Evolutionary conservation across 2,888 invertebrate genomes (phyloP).

Genomic region (Morpho achilles): DNA sequence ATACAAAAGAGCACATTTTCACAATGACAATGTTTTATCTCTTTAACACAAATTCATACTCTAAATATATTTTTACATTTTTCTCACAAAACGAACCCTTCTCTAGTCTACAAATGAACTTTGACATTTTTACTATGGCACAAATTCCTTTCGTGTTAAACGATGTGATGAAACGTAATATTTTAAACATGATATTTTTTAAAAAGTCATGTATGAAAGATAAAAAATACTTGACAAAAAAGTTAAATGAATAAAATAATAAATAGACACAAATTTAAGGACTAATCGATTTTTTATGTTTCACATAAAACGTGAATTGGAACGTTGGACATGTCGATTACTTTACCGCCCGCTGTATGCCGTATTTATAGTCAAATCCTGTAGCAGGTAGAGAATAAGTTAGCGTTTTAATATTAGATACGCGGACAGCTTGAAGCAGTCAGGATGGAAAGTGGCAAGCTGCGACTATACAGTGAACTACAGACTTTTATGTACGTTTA

Average conservation of each 20-base stretch:
- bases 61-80: slow-evolving; percentile 16
- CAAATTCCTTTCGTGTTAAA: slow-evolving; percentile 48
- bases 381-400: no score
- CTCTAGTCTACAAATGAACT: slow-evolving; percentile 51
- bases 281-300: not conserved
- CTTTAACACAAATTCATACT: slow-evolving; percentile 6
- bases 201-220: no score
- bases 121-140: slow-evolving; percentile 65
- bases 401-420: no score
- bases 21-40: slow-evolving; percentile 8
- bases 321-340: slow-evolving; percentile 60
- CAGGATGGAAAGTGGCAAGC: no score
- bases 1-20: slow-evolving; percentile 9
- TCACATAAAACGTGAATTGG: slow-evolving; percentile 49
- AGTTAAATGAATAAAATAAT: no score
- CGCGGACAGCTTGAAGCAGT: no score
- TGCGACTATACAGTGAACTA: no score
- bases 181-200: no score
- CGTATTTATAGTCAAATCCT: slow-evolving; percentile 45
- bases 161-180: no score
- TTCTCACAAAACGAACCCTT: slow-evolving; percentile 36
- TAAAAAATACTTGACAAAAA: no score
- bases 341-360: slow-evolving; percentile 24
- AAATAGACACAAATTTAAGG: no score
- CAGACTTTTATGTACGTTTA: no score